These are phyloP conservation scores for Bursaphelenchus okinawaensis DNA, from an alignment of 2,888 invertebrate genomes.

Conservation along the genomic window DNA sequence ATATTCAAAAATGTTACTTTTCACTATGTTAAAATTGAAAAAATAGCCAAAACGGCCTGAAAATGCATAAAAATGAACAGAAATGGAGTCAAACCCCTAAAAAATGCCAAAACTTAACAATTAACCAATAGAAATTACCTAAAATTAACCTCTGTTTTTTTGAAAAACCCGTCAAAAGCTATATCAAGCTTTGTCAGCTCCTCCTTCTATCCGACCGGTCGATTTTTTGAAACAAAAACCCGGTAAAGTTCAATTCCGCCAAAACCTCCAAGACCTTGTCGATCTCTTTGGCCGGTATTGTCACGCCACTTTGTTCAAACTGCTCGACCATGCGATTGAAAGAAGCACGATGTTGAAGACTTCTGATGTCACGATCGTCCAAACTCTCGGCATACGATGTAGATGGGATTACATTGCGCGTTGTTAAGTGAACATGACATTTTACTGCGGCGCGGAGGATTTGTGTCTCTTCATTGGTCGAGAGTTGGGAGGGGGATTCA, in stretches of 20 bases:
- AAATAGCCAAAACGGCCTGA: too few species aligned
- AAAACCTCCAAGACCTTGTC: neutral
- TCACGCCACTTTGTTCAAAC: neutral
- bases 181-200: too few species aligned
- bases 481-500: neutral
- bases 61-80: too few species aligned
- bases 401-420: neutral
- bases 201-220: too few species aligned
- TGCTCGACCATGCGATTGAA: neutral
- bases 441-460: neutral
- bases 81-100: too few species aligned
- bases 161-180: slow-evolving; percentile 18
- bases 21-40: too few species aligned
- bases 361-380: neutral
- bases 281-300: neutral
- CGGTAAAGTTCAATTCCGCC: neutral
- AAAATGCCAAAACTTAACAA: too few species aligned
- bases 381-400: neutral
- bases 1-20: too few species aligned
- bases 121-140: too few species aligned
- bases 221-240: neutral
- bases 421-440: neutral
- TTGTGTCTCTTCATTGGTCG: neutral
- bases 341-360: neutral
- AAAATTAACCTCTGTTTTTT: too few species aligned